phyloP scores from a whole-genome alignment of 2,113 vertebrate species.

The Chelonoidis abingdonii region DNA sequence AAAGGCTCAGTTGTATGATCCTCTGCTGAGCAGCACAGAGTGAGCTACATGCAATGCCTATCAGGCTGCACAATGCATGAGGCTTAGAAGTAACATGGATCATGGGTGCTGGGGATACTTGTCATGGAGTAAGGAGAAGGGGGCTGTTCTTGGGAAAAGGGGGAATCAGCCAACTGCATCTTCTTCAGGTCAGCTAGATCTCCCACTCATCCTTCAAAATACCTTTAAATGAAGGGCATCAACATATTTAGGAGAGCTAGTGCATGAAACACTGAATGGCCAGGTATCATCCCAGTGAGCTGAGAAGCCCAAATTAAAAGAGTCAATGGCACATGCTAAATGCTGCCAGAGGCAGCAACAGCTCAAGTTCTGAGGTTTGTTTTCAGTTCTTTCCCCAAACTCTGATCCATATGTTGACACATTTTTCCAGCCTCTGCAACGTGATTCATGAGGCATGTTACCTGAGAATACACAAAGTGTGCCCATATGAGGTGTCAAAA shows the following conservation, averaged over 20 bases:
- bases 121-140: not conserved
- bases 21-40: accelerated
- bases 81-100: not conserved
- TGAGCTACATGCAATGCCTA: not conserved
- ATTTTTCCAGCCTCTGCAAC: slow-evolving; percentile 66
- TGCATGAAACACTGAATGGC: not conserved
- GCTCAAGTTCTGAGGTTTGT: slow-evolving; percentile 50
- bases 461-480: slow-evolving; percentile 52
- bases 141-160: not conserved
- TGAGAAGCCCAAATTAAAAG: slow-evolving; percentile 15
- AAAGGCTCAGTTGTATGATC: not conserved
- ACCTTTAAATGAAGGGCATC: slow-evolving; percentile 28
- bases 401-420: slow-evolving; percentile 65
- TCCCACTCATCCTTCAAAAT: not conserved
- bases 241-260: slow-evolving; percentile 53
- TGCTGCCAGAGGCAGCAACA: slow-evolving; percentile 42
- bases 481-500: not conserved
- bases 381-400: slow-evolving; percentile 69
- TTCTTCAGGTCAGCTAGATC: slow-evolving; percentile 19
- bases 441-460: slow-evolving; percentile 60
- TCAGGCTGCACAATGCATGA: not conserved
- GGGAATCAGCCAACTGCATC: not conserved
- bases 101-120: not conserved
- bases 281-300: slow-evolving; percentile 44
- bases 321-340: slow-evolving; percentile 41